phyloP scores from a whole-genome alignment of 2,797 vertebrate genomes.

The Pseudochromis fuscus region DNA sequence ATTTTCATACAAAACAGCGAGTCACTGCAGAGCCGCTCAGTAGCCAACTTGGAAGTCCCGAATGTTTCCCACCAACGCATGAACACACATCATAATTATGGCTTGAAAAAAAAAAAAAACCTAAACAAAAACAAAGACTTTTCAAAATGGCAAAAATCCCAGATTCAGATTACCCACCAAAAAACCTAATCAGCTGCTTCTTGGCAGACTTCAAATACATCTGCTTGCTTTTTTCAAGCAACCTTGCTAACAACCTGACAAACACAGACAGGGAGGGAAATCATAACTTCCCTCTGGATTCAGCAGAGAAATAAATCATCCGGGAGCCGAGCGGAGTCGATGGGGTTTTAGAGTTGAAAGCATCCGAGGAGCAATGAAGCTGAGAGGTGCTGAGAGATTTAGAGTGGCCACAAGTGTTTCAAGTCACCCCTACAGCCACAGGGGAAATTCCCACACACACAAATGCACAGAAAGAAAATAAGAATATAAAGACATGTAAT shows the following conservation, averaged over 20 bases:
- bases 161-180: slow-evolving; percentile 42
- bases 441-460: slow-evolving; percentile 47
- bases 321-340: slow-evolving; percentile 17
- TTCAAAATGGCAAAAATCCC: slow-evolving; percentile 48
- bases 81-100: slow-evolving; percentile 55
- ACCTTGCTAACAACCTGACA: slow-evolving; percentile 24
- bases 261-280: background rate
- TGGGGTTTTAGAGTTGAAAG: slow-evolving; percentile 39
- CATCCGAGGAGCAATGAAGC: slow-evolving; percentile 34
- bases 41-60: slow-evolving; percentile 18
- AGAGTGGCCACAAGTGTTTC: slow-evolving; percentile 59
- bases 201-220: slow-evolving; percentile 17
- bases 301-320: slow-evolving; percentile 40
- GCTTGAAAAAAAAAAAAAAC: slow-evolving; percentile 30
- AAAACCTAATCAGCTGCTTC: slow-evolving; percentile 52
- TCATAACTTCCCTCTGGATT: background rate
- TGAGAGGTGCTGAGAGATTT: slow-evolving; percentile 56
- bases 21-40: slow-evolving; percentile 12
- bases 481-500: slow-evolving; percentile 25
- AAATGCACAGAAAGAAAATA: slow-evolving; percentile 4
- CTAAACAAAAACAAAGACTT: slow-evolving; percentile 54
- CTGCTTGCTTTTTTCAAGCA: slow-evolving; percentile 1
- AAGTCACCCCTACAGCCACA: slow-evolving; percentile 43
- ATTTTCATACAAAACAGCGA: slow-evolving; percentile 22
- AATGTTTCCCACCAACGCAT: slow-evolving; percentile 46